Evolutionary conservation across 2,888 invertebrate species (phyloP), one percentile per base, ranked within the genome.

Genomic region (Coenonympha glycerion): DNA sequence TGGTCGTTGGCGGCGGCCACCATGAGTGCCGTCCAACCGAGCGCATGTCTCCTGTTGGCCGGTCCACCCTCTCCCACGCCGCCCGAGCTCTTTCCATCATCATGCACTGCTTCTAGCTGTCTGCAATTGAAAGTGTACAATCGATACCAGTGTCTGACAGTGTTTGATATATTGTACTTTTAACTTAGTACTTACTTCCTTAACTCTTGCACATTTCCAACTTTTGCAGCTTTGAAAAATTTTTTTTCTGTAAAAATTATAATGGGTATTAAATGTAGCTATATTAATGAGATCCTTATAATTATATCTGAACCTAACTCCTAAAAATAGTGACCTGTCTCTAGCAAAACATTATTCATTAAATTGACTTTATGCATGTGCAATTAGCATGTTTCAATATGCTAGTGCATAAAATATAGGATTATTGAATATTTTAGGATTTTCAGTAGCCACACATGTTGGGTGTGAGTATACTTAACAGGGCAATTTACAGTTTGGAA

Each of bases 21-120:
- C 83, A 95, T 95, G 24, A 97, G 85, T 19, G 95, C 90, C 9
- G 95, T 95, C 96, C 97, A 97, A 42, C 97, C 97, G 39, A 95
- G 84, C 19, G 87, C 65, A 81, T 96, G 96, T 9, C 92, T 88
- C 40, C 77, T 70, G 82, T 96, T 94, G 1, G 92, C 88, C 64
- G 91, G 88, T 9, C 89, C 88, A 6, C 79, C 75, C 16, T 84
- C 64, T 1, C 48, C 39, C 3, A 22, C 46, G 2, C 57, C 59
- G 18, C 58, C 57, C 11, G 57, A 50, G 3, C 55, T 61, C 34
- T 41, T 59, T 13, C 56, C 55, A 15, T 54, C 56, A 19, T 59
- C 61, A 6, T 51, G 56, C 8, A 64, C 62, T 0, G 76, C 69
- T 50, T 75, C 78, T 31, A 80, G 60, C 61, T 83, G 83, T 45